phyloP scores from a whole-genome alignment of 2,888 invertebrate genomes.

The Drosophila helvetica region DNA sequence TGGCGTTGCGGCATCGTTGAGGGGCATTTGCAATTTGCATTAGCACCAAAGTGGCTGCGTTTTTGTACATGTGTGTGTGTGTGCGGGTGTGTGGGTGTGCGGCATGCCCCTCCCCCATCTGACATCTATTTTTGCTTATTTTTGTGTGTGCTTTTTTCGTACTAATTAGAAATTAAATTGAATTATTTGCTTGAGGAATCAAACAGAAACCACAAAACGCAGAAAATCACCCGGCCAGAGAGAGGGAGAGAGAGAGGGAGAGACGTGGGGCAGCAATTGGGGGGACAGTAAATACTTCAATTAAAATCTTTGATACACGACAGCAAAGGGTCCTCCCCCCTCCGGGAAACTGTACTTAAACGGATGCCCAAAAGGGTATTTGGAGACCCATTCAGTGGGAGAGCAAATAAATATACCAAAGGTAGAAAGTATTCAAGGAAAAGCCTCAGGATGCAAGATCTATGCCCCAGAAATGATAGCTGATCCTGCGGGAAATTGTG shows the following conservation, averaged over 20 bases:
- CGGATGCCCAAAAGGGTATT: background rate
- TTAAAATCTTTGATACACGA: constrained; percentile 16
- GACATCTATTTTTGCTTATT: constrained; percentile 41
- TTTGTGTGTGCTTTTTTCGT: constrained; percentile 52
- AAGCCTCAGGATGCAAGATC: too few relatives aligned
- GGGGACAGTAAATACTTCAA: constrained; percentile 40
- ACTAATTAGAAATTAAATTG: constrained; percentile 77
- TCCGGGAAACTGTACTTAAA: background rate
- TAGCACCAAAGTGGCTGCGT: constrained; percentile 79
- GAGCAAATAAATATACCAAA: background rate
- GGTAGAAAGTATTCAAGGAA: too few relatives aligned
- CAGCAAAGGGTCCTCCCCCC: background rate
- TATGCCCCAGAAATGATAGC: too few relatives aligned
- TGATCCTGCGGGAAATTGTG: too few relatives aligned
- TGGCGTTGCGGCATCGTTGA: constrained; percentile 34
- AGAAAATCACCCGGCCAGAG: background rate
- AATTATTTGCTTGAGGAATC: constrained; percentile 79
- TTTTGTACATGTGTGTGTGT: constrained; percentile 57
- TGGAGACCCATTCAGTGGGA: background rate
- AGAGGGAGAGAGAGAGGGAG: background rate
- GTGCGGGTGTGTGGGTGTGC: constrained; percentile 18
- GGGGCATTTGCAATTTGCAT: constrained; percentile 72
- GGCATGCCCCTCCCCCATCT: constrained; percentile 8
- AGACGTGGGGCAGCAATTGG: constrained; percentile 4
- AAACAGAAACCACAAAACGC: constrained; percentile 46